Percentiles rank a stretch among this genome's conserved stretches.
These are phyloP conservation scores for Monochamus alternatus DNA, from an alignment of 2,888 invertebrate species.

Conservation along the genomic window DNA sequence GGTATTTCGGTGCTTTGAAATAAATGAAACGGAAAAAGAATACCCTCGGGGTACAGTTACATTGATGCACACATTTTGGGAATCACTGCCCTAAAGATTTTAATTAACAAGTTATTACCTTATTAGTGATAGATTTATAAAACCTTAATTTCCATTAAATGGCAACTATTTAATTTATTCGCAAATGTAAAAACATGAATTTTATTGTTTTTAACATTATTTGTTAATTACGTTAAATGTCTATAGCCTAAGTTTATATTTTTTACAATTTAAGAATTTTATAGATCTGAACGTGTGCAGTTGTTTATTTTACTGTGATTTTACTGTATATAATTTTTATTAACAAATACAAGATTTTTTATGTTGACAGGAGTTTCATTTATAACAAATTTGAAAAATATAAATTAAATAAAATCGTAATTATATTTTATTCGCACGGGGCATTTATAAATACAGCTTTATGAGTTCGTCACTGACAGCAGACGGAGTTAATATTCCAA, in stretches of 20 bases:
- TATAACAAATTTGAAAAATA: not conserved
- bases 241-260: conserved; percentile 31
- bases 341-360: conserved; percentile 42
- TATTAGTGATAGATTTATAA: not conserved
- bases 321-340: conserved; percentile 39
- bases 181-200: not conserved
- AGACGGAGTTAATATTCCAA: conserved; percentile 96
- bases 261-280: conserved; percentile 35
- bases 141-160: not conserved
- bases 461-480: conserved; percentile 98
- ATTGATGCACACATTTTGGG: too few species aligned
- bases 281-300: conserved; percentile 43
- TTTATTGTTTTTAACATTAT: conserved; percentile 16
- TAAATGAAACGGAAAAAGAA: too few species aligned
- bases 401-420: conserved; percentile 11
- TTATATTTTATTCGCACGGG: conserved; percentile 9
- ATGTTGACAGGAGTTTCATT: conserved; percentile 15
- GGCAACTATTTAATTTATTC: conserved; percentile 9
- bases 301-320: conserved; percentile 44
- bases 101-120: too few species aligned
- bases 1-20: too few species aligned
- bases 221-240: conserved; percentile 24
- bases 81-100: too few species aligned
- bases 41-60: too few species aligned
- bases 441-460: conserved; percentile 89